These are phyloP conservation scores for Allophyes oxyacanthae DNA, from an alignment of 2,888 invertebrate species.

Conservation along the genomic window DNA sequence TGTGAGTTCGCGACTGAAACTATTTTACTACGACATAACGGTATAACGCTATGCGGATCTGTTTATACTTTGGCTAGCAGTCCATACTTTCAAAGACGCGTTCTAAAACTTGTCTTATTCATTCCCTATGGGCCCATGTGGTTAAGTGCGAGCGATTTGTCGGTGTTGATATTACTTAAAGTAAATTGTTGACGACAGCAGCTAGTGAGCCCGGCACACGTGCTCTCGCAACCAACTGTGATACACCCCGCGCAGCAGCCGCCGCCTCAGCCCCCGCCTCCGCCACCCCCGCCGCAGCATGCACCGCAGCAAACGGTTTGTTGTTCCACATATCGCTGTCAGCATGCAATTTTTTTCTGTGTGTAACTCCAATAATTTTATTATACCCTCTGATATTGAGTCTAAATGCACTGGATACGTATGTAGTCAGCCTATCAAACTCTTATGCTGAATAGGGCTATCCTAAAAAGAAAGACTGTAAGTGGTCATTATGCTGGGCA, in stretches of 20 bases:
- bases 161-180: conserved; percentile 9
- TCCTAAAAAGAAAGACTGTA: no score
- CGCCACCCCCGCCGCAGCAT: conserved; percentile 69
- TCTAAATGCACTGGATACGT: no score
- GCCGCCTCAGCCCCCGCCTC: conserved; percentile 85
- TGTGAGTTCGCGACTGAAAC: no score
- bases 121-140: neutral
- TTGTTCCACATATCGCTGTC: neutral
- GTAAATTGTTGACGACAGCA: conserved; percentile 58
- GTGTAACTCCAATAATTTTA: no score
- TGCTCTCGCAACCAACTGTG: conserved; percentile 83
- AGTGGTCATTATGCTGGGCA: no score
- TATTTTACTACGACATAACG: no score
- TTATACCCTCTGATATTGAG: no score
- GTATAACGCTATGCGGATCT: no score
- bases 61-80: no score
- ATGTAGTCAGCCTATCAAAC: no score
- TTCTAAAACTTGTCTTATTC: neutral
- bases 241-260: conserved; percentile 86
- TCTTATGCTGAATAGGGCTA: no score
- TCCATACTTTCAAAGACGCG: neutral
- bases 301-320: conserved; percentile 71
- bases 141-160: neutral
- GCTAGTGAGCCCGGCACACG: conserved; percentile 84
- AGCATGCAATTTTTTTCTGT: no score